Evolutionary conservation across 2,113 vertebrate genomes (phyloP).

Genomic region (Bambusicola thoracicus): DNA sequence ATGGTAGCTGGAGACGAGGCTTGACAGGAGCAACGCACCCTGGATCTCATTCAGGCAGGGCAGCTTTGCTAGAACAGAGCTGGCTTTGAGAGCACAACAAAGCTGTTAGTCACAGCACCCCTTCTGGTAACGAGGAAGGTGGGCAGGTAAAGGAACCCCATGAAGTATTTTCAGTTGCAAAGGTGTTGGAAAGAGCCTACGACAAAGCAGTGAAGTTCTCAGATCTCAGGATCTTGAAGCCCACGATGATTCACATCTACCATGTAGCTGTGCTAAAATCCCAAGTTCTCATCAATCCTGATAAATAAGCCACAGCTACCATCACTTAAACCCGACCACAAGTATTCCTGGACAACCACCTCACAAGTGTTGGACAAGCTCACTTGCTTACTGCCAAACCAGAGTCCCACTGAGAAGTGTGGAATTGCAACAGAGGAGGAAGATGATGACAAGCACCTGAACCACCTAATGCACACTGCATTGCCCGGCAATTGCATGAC

Average conservation of each 20-base stretch:
- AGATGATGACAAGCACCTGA: fast-evolving
- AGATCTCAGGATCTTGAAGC: neutral
- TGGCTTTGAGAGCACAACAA: fast-evolving
- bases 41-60: neutral
- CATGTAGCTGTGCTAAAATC: neutral
- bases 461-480: fast-evolving
- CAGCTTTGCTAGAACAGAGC: neutral
- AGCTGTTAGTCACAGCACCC: fast-evolving
- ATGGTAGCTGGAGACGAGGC: neutral
- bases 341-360: neutral
- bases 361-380: neutral
- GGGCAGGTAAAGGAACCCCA: fast-evolving
- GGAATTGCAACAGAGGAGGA: fast-evolving
- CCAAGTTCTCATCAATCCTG: neutral
- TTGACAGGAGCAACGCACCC: neutral
- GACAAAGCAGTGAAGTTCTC: fast-evolving
- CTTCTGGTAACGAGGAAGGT: fast-evolving
- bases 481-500: fast-evolving
- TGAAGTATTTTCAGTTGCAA: neutral
- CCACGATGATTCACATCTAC: neutral
- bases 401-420: neutral
- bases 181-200: neutral
- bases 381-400: fast-evolving
- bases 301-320: neutral
- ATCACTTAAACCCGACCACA: neutral